Conservation (phyloP, 2,113 vertebrate genomes). For the Chionis minor region DNA sequence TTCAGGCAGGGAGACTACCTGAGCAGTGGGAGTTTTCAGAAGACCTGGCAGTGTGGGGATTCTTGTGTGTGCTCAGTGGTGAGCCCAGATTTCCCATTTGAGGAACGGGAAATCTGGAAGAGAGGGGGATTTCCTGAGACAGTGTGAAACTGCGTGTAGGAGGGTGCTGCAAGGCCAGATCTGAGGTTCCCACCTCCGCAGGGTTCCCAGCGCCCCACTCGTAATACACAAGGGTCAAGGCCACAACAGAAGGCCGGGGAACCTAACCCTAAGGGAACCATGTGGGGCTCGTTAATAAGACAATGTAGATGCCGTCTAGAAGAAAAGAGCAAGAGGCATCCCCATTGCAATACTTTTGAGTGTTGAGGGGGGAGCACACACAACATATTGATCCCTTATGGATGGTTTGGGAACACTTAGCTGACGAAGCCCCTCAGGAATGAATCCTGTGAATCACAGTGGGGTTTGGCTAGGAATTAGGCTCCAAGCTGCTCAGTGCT, state of each 20-base stretch:
- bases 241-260: background rate
- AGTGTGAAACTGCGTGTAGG: background rate
- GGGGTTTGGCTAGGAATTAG: background rate
- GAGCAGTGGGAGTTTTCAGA: background rate
- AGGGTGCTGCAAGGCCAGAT: background rate
- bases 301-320: background rate
- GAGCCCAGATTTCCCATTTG: background rate
- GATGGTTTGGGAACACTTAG: constrained; percentile 30
- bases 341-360: background rate
- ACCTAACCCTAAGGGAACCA: background rate
- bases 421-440: background rate
- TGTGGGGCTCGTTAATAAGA: background rate
- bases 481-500: background rate
- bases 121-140: background rate
- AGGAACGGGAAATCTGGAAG: background rate
- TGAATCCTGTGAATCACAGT: background rate
- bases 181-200: background rate
- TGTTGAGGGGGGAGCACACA: background rate
- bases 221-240: background rate
- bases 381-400: background rate
- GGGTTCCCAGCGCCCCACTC: background rate
- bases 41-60: background rate
- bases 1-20: background rate
- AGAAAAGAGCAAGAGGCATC: background rate
- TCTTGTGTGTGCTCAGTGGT: background rate